Base-by-base conservation (phyloP, 2,113 vertebrate genomes). In the Cisticola juncidis region DNA sequence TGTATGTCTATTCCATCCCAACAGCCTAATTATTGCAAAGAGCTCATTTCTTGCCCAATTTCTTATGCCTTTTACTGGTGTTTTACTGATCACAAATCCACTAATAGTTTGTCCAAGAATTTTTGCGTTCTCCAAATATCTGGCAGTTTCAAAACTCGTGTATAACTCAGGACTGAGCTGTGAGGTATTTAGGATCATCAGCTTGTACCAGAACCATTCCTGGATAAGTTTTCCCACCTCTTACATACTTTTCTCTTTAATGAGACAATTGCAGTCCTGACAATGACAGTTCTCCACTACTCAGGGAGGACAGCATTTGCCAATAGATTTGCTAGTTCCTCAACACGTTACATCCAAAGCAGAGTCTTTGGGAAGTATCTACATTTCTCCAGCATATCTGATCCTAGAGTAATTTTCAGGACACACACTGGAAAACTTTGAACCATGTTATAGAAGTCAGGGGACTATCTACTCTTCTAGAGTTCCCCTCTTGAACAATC, bases 331-430 rank as follows among this genome's bases (percentile, higher is more conserved):
- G 36, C 29, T 61, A 38, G 54, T 58, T 74, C 60, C 26, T 21
- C 2, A 2, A 7, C 0, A 0, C 5, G 5, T 33, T 60, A 50
- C 5, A 45, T 26, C 7, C 26, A 58, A 80, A 42, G 20, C 9
- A 51, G 19, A 82, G 24, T 38, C 38, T 70, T 70, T 78, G 71
- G 58, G 35, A 90, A 83, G 19, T 56, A 66, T 23, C 21, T 73
- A 25, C 11, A 8, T 73, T 92, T 83, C 50, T 58, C 26, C 22
- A n/a, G n/a, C 28, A 5, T 53, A 44, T 56, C 38, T 62, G 22
- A 73, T 50, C 17, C 42, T 25, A 7, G 23, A 42, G 36, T 17
- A 29, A 23, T 36, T 69, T 70, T 70, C 64, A 47, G 21, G 56
- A 47, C 25, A 56, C 25, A 56, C 1, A 38, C 16, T n/a, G 81